Evolutionary conservation across 2,888 invertebrate genomes (phyloP).

Genomic region (Adelphocoris suturalis): DNA sequence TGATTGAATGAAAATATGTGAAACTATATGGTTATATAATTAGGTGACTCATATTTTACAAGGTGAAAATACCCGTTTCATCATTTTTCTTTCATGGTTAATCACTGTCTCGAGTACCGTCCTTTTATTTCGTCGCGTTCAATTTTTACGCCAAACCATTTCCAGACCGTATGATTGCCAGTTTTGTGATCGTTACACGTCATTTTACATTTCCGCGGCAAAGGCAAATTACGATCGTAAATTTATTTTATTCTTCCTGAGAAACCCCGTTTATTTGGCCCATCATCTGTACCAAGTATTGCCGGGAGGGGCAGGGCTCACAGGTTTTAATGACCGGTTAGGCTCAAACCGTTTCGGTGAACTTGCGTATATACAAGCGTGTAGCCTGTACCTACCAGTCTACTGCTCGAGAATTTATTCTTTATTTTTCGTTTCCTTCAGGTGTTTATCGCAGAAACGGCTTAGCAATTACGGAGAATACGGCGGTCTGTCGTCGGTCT

Average conservation of each 20-base stretch:
- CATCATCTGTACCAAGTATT: conserved; percentile 16
- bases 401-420: neutral
- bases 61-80: too few relatives aligned
- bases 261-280: neutral
- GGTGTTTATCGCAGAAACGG: conserved; percentile 33
- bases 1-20: too few relatives aligned
- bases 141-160: neutral
- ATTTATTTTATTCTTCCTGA: neutral
- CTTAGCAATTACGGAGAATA: neutral
- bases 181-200: neutral
- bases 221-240: neutral
- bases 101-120: neutral
- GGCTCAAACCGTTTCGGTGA: conserved; percentile 1
- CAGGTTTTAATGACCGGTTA: conserved; percentile 19
- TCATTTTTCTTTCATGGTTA: too few relatives aligned
- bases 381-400: neutral
- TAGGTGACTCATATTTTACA: too few relatives aligned
- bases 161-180: neutral
- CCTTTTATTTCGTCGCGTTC: neutral
- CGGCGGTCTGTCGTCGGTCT: neutral
- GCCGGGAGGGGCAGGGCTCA: neutral
- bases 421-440: conserved; percentile 1
- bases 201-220: neutral
- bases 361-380: neutral
- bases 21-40: too few relatives aligned